Conservation (phyloP, 2,888 invertebrate genomes). For the Pyrocoelia pectoralis region DNA sequence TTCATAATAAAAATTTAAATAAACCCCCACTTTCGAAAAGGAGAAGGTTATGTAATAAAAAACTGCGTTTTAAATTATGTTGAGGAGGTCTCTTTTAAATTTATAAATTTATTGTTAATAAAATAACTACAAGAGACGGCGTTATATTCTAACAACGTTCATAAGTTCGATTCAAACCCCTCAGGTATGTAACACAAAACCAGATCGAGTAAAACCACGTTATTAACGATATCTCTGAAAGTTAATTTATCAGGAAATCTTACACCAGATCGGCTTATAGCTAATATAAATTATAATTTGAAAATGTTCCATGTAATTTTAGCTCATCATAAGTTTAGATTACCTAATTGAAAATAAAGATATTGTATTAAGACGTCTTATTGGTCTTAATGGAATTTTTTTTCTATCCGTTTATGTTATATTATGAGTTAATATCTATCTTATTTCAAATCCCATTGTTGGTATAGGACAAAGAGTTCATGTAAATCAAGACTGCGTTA, state of each 20-base stretch:
- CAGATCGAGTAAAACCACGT: conserved; percentile 42
- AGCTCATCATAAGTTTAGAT: conserved; percentile 26
- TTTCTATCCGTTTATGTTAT: too few species aligned
- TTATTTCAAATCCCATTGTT: too few species aligned
- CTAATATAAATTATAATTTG: conserved; percentile 44
- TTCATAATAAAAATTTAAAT: conserved; percentile 25
- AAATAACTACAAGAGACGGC: neutral
- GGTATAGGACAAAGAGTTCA: too few species aligned
- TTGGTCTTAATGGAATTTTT: too few species aligned
- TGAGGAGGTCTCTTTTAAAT: neutral
- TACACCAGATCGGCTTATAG: conserved; percentile 40
- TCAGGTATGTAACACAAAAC: conserved; percentile 44
- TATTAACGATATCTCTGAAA: conserved; percentile 44
- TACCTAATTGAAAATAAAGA: conserved; percentile 24
- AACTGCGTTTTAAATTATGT: conserved; percentile 3
- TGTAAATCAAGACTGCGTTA: too few species aligned
- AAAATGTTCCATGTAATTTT: conserved; percentile 36
- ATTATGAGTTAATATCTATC: too few species aligned
- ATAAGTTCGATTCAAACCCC: conserved; percentile 31
- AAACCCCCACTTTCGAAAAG: neutral
- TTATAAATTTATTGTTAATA: conserved; percentile 12
- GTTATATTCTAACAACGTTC: conserved; percentile 27
- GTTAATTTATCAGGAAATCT: conserved; percentile 47
- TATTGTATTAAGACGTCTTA: too few species aligned
- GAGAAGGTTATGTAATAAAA: neutral